phyloP scores from a whole-genome alignment of 2,113 vertebrate species.

The Ursus arctos region DNA sequence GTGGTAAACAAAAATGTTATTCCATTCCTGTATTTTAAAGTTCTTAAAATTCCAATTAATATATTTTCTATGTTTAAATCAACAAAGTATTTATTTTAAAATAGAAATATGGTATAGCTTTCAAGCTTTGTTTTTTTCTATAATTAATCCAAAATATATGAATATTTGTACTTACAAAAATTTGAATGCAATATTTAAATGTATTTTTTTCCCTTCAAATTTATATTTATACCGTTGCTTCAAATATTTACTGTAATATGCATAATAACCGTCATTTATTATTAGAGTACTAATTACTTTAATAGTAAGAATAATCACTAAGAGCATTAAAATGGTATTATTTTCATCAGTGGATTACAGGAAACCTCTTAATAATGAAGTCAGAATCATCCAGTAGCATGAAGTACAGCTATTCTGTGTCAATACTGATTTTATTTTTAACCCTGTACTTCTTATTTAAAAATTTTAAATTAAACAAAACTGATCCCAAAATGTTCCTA shows the following conservation, averaged over 20 bases:
- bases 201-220: neutral
- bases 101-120: slow-evolving; percentile 15
- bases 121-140: slow-evolving; percentile 13
- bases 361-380: neutral
- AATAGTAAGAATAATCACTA: slow-evolving; percentile 53
- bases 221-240: neutral
- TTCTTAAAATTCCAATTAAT: slow-evolving; percentile 37
- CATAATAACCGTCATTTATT: neutral
- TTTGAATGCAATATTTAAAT: neutral
- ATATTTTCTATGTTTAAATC: neutral
- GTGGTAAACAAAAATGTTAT: neutral
- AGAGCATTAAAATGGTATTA: neutral
- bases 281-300: slow-evolving; percentile 12
- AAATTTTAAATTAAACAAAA: slow-evolving; percentile 33
- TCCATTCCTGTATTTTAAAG: neutral
- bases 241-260: neutral
- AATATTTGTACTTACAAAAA: slow-evolving; percentile 50
- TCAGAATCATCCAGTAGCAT: neutral
- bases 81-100: slow-evolving; percentile 26
- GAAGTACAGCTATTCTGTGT: neutral
- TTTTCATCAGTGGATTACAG: neutral
- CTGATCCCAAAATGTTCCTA: neutral
- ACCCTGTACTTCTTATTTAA: neutral
- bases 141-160: slow-evolving; percentile 27
- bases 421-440: slow-evolving; percentile 22